phyloP scores from a whole-genome alignment of 2,888 invertebrate genomes.

The Drosophila melanosoma region DNA sequence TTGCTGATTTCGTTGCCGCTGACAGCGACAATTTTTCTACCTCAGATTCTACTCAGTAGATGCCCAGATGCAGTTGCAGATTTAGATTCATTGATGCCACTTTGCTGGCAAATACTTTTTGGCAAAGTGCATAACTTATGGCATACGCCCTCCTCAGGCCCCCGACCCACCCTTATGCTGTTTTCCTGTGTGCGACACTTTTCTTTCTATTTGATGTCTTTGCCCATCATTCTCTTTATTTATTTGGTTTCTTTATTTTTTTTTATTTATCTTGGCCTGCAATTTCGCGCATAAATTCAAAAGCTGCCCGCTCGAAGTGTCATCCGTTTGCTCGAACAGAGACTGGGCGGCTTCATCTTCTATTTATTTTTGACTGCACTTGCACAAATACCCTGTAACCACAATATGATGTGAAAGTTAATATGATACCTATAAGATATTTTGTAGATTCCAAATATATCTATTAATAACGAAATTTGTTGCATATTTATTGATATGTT shows the following conservation, averaged over 20 bases:
- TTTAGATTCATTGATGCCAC: conserved; percentile 78
- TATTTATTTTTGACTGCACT: conserved; percentile 66
- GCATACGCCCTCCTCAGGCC: conserved; percentile 1
- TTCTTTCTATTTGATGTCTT: conserved; percentile 75
- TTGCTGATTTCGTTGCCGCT: conserved; percentile 66
- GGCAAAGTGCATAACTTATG: conserved; percentile 67
- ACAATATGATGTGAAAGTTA: not conserved
- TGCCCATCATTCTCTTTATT: conserved; percentile 60
- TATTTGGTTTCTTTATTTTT: conserved; percentile 45
- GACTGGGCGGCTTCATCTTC: conserved; percentile 4
- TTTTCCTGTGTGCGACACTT: conserved; percentile 40
- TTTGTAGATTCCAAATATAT: not conserved
- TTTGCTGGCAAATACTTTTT: conserved; percentile 75
- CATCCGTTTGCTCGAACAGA: conserved; percentile 5
- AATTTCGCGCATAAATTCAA: conserved; percentile 77
- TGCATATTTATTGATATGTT: not conserved
- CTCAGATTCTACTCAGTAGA: conserved; percentile 21
- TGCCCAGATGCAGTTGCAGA: conserved; percentile 30
- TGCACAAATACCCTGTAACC: conserved; percentile 13
- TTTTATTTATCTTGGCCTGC: conserved; percentile 69
- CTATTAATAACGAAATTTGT: not conserved
- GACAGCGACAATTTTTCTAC: conserved; percentile 73
- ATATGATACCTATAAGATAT: not conserved
- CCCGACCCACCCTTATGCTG: not conserved
- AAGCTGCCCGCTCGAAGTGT: conserved; percentile 54